phyloP scores from a whole-genome alignment of 2,797 vertebrate species.

The Platyrinchus mystaceus region DNA sequence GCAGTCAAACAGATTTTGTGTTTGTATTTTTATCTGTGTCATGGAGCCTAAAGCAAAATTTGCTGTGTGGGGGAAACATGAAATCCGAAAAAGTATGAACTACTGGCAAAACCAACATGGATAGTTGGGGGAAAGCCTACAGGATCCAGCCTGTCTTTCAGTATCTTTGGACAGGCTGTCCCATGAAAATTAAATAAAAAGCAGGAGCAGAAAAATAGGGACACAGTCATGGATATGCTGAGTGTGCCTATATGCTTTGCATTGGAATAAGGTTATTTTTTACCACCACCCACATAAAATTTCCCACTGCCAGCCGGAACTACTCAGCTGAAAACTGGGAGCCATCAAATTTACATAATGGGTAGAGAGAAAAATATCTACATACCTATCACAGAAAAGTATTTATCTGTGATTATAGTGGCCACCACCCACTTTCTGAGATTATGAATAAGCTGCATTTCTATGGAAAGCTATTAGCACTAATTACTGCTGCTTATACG shows the following conservation, averaged over 20 bases:
- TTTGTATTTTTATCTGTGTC: not conserved
- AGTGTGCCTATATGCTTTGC: not conserved
- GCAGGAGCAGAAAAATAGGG: not conserved
- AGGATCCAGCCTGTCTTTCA: not conserved
- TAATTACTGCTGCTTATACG: not conserved
- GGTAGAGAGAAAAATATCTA: not conserved
- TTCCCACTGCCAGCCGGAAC: not conserved
- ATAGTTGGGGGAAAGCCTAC: not conserved
- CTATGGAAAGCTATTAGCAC: not conserved
- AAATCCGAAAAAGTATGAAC: not conserved
- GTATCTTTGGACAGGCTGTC: not conserved
- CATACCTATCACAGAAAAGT: not conserved
- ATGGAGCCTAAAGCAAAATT: not conserved
- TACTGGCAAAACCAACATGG: not conserved
- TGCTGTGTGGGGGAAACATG: not conserved
- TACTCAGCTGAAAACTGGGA: not conserved
- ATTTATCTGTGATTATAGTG: not conserved
- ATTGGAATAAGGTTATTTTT: not conserved
- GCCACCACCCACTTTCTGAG: not conserved
- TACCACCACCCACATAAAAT: not conserved
- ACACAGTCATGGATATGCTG: not conserved
- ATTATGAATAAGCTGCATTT: not conserved
- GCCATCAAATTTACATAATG: not conserved
- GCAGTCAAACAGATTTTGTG: not conserved
- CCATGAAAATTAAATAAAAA: not conserved